Percentiles rank a stretch among this genome's conserved stretches.
phyloP scores from a whole-genome alignment of 2,888 invertebrate genomes.

The Pycnomerus fuliginosus region DNA sequence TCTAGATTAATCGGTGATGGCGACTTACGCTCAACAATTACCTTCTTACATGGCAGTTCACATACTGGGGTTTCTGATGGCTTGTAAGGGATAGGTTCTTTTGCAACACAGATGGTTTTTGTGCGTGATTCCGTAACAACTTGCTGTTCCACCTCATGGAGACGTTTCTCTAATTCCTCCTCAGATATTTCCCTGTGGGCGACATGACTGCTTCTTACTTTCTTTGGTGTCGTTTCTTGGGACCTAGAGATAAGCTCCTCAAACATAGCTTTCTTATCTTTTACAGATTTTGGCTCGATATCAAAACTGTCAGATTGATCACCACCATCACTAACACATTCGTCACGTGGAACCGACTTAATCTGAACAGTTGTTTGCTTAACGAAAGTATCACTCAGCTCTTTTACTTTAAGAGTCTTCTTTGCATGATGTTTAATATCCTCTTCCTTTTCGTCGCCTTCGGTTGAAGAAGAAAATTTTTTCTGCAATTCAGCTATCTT shows the following conservation, averaged over 20 bases:
- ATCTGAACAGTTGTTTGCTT: slow-evolving; percentile 11
- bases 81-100: too few species aligned
- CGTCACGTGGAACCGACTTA: too few species aligned
- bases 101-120: too few species aligned
- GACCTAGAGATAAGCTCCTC: slow-evolving; percentile 49
- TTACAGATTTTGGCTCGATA: slow-evolving; percentile 41
- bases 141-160: slow-evolving; percentile 33
- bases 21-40: slow-evolving; percentile 35
- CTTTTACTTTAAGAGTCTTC: slow-evolving; percentile 24
- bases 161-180: slow-evolving; percentile 32
- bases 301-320: slow-evolving; percentile 14
- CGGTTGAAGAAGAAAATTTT: slow-evolving; percentile 47
- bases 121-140: slow-evolving; percentile 26
- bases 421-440: slow-evolving; percentile 4
- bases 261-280: slow-evolving; percentile 47
- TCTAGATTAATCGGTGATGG: slow-evolving; percentile 20
- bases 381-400: slow-evolving; percentile 16
- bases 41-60: slow-evolving; percentile 44
- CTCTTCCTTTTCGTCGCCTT: slow-evolving; percentile 32
- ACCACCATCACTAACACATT: too few species aligned
- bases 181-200: slow-evolving; percentile 29
- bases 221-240: slow-evolving; percentile 45
- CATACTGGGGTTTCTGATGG: slow-evolving; percentile 5
- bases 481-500: slow-evolving; percentile 56
- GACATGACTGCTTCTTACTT: slow-evolving; percentile 13